Evolutionary conservation across 1,140 invertebrate species (phyloP).

Genomic region (Drosophila bocqueti): DNA sequence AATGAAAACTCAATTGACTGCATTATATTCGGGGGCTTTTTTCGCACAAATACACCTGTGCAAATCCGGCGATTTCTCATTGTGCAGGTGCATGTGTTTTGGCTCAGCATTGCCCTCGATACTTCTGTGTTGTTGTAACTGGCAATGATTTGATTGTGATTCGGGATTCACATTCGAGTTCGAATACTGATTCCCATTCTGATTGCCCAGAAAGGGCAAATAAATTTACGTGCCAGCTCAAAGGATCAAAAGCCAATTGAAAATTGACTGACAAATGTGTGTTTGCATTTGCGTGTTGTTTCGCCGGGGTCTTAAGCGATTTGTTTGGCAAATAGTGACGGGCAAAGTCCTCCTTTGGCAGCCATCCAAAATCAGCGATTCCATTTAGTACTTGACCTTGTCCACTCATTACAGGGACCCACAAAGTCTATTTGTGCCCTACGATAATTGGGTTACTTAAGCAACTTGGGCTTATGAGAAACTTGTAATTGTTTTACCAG

Average conservation of each 20-base stretch:
- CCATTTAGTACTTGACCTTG: constrained; percentile 36
- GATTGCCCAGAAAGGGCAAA: constrained; percentile 64
- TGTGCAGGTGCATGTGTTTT: constrained; percentile 59
- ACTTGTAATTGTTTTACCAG: constrained; percentile 2
- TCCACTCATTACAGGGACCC: constrained; percentile 6
- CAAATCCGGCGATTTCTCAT: constrained; percentile 45
- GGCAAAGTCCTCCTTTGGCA: constrained; percentile 18
- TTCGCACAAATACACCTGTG: constrained; percentile 22
- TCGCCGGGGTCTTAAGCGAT: constrained; percentile 43
- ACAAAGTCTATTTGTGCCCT: not conserved
- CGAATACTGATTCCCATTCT: constrained; percentile 46
- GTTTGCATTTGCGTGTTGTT: constrained; percentile 31
- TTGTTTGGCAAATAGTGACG: constrained; percentile 27
- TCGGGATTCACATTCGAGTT: constrained; percentile 34
- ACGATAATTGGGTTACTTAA: constrained; percentile 16
- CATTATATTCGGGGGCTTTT: constrained; percentile 53
- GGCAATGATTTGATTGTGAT: constrained; percentile 60
- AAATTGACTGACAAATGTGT: constrained; percentile 80
- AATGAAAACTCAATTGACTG: constrained; percentile 76
- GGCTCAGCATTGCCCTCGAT: no score
- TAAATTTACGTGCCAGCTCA: constrained; percentile 77
- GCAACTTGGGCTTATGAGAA: not conserved
- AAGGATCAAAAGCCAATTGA: constrained; percentile 70
- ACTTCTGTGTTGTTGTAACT: constrained; percentile 7
- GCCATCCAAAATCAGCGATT: constrained; percentile 6